Evolutionary conservation across 2,888 invertebrate species (phyloP), one percentile per base, ranked within the genome.

Genomic region (Philaethria dido): DNA sequence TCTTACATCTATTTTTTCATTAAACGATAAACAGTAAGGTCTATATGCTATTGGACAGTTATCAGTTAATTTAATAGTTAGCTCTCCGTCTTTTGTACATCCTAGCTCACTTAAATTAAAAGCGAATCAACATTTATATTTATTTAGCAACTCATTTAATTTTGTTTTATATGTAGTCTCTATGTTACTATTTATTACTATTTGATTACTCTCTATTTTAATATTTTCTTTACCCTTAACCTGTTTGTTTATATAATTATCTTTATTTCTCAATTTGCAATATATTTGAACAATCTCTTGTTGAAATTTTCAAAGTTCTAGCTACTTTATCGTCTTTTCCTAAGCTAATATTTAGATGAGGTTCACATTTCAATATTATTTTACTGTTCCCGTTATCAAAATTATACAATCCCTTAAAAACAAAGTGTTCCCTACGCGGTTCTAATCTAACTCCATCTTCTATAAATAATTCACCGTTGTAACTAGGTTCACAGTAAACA

Each of bases 351-450:
- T 8, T 33, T 8, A 33, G 3, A 6, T 8, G 33, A 33, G 33
- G 33, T 33, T 33, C 8, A 33, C 6, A 33, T 9, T 33, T 33
- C 33, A 33, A 33, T 8, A 33, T 33, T 33, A 33, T 8, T 33
- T 33, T 33, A 33, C 33, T 8, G 9, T 33, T 33, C 8, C 33
- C 33, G 33, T 33, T 33, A 33, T 33, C 33, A 8, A 33, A 33
- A 8, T 33, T 33, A 33, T 33, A 33, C 9, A 33, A 33, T 33
- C 2, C 47, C 62, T 11, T 47, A 44, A 1, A 68, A 16, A 6
- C 69, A 68, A 42, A 8, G 14, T 59, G 25, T 44, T 59, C 36
- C 69, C 55, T 25, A 62, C 60, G 0, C 69, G 47, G 45, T 69
- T 69, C 44, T 14, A 50, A 45, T 42, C 55, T 66, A 25, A 47